Evolutionary conservation across 2,113 vertebrate species (phyloP), one percentile per base, ranked within the genome.

Genomic region (Saccopteryx bilineata): DNA sequence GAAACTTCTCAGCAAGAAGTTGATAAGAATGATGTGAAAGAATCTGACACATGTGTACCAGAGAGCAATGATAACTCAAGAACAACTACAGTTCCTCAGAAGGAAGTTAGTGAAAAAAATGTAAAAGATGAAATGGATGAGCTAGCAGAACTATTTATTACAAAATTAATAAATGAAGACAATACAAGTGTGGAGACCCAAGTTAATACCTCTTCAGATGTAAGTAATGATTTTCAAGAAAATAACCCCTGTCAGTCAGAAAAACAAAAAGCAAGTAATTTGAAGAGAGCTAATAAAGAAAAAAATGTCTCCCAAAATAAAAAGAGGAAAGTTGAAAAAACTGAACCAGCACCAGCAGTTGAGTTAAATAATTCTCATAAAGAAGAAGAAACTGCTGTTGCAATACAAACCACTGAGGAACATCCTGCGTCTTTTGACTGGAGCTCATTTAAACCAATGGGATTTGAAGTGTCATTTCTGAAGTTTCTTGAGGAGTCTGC

Each of bases 391-490:
- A 98, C 98, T 26, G 99, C 99, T 13, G 98, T 99, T 0, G 98
- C 97, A 90, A 98, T 99, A 56, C 94, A 98, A 2, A 96, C 98
- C 0, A 98, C 97, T 0, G 98, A 99, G 58, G 98, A 99, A 9
- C 97, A 98, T 0, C 98, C 99, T 65, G 98, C 98, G 0, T 97
- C 97, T 68, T 98, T 99, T 10, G 98, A 99, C 2, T 98, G 99
- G 98, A 99, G 99, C 96, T 99, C 99, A 0, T 99, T 99, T 96
- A 99, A 99, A 91, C 99, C 99, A 0, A 99, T 99, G 99, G 99
- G 99, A 56, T 99, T 99, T 96, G 99, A 99, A 98, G 99, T 99
- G 68, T 99, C 99, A 0, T 99, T 99, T 98, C 98, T 99, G 66
- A 99, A 99, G 95, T 99, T 99, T 94, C 98, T 99, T 24, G 99